Conservation (phyloP, 2,888 invertebrate species). For the Mesorhabditis belari region DNA sequence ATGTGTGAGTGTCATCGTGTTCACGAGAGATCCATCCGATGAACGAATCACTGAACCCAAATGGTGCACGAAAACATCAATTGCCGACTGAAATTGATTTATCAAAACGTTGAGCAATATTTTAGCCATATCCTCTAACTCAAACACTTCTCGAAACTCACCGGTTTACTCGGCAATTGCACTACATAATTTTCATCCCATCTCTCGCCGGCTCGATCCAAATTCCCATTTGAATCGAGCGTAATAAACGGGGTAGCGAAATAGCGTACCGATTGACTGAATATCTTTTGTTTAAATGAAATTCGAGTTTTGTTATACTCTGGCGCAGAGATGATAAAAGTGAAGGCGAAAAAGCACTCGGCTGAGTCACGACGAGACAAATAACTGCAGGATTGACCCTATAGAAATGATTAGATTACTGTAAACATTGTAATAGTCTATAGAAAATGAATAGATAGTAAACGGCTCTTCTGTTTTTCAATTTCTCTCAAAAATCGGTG, state of each 20-base stretch:
- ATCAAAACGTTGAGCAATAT: background rate
- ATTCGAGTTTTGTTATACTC: constrained; percentile 12
- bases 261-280: constrained; percentile 23
- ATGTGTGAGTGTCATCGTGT: constrained; percentile 27
- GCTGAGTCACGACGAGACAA: constrained; percentile 6
- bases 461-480: too few species aligned
- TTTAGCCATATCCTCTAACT: background rate
- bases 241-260: constrained; percentile 22
- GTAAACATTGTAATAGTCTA: too few species aligned
- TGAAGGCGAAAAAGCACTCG: constrained; percentile 24
- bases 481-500: too few species aligned
- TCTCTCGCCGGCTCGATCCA: constrained; percentile 13
- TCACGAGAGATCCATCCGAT: constrained; percentile 17
- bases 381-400: constrained; percentile 17
- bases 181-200: constrained; percentile 27
- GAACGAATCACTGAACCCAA: constrained; percentile 39
- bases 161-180: constrained; percentile 22
- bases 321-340: constrained; percentile 29
- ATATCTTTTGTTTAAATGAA: too few species aligned
- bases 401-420: too few species aligned
- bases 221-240: constrained; percentile 19
- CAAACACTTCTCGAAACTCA: constrained; percentile 1
- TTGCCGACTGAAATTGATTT: constrained; percentile 26
- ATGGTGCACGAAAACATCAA: constrained; percentile 43
- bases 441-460: too few species aligned